Conservation (phyloP, 2,888 invertebrate genomes). For the Heliconius charithonia region DNA sequence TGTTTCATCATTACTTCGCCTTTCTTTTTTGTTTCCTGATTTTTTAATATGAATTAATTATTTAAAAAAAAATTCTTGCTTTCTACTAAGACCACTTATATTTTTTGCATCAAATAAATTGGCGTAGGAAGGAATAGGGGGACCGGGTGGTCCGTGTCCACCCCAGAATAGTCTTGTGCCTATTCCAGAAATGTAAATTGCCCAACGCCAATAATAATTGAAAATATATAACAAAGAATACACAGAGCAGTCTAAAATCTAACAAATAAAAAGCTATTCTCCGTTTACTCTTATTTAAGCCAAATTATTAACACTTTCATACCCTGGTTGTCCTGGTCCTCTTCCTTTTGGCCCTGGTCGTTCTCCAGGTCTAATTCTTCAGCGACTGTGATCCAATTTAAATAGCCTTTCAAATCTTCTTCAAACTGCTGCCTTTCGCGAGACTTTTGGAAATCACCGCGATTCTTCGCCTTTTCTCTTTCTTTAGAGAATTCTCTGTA, state of each 20-base stretch:
- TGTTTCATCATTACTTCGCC: constrained; percentile 71
- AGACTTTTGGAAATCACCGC: constrained; percentile 99
- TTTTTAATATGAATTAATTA: too few relatives aligned
- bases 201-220: too few relatives aligned
- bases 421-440: constrained; percentile 99
- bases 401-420: constrained; percentile 97
- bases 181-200: too few relatives aligned
- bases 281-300: not conserved
- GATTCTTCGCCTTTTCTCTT: constrained; percentile 99
- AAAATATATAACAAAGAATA: too few relatives aligned
- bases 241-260: too few relatives aligned
- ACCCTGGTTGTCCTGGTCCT: constrained; percentile 84
- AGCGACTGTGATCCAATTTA: constrained; percentile 99
- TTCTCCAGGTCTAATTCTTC: constrained; percentile 98
- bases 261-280: too few relatives aligned
- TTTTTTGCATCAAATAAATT: too few relatives aligned
- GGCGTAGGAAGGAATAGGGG: too few relatives aligned
- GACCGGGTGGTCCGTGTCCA: too few relatives aligned
- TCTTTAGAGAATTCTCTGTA: constrained; percentile 99
- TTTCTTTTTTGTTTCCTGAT: constrained; percentile 68
- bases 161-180: too few relatives aligned
- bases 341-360: constrained; percentile 89
- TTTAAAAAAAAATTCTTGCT: too few relatives aligned
- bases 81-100: too few relatives aligned
- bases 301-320: constrained; percentile 1